Conservation (phyloP, 2,113 vertebrate genomes). For the Tragelaphus imberbis region DNA sequence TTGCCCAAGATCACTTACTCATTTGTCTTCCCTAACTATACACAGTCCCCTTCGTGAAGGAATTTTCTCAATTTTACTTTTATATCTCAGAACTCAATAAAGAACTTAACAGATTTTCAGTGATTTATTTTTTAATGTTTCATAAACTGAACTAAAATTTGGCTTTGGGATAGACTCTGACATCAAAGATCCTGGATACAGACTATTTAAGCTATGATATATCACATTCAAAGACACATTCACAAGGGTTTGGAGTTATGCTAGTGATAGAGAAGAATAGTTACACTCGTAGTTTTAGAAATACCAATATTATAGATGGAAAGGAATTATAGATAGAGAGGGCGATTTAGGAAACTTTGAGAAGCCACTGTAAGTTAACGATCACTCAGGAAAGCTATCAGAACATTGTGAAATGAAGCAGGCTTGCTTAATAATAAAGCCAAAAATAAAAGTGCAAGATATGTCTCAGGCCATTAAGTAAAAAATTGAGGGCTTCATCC, state of each 20-base stretch:
- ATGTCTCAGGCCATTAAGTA: background rate
- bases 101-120: background rate
- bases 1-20: background rate
- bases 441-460: background rate
- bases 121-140: background rate
- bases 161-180: background rate
- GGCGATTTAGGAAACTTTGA: background rate
- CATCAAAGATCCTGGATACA: background rate
- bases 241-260: background rate
- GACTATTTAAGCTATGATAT: background rate
- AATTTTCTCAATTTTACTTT: background rate
- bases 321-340: background rate
- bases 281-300: background rate
- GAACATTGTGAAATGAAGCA: background rate
- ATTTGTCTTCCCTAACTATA: background rate
- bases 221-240: background rate
- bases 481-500: background rate
- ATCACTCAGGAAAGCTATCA: background rate
- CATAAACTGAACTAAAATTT: constrained; percentile 3
- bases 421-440: background rate
- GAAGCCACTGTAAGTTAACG: background rate
- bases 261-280: background rate
- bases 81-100: background rate
- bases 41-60: background rate
- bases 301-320: background rate